Conservation (phyloP, 2,113 vertebrate species). For the Neofelis nebulosa region DNA sequence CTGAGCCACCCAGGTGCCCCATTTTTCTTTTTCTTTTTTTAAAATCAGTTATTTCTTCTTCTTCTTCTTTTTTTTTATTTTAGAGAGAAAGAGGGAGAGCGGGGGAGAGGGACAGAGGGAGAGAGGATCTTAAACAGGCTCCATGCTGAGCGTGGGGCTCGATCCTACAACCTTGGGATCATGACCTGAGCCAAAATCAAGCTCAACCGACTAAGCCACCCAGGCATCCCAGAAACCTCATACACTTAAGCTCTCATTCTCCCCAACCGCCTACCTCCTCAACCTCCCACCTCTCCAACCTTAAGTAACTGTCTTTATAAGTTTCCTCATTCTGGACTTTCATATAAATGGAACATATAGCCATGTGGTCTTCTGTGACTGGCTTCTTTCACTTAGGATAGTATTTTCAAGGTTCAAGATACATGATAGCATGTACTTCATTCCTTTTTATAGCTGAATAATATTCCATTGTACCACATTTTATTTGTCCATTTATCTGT, state of each 20-base stretch:
- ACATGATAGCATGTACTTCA: background rate
- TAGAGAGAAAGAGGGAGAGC: too few relatives aligned
- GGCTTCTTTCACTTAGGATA: background rate
- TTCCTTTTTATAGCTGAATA: background rate
- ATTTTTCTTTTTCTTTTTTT: too few relatives aligned
- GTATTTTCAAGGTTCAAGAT: background rate
- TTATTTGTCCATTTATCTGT: background rate
- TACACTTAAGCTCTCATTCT: background rate
- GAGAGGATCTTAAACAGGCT: too few relatives aligned
- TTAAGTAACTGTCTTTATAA: background rate
- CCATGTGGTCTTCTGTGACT: background rate
- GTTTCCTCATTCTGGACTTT: background rate
- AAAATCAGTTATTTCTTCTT: too few relatives aligned
- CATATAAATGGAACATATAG: background rate
- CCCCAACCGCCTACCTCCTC: background rate
- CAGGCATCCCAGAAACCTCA: background rate
- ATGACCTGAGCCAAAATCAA: too few relatives aligned
- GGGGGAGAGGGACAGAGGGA: too few relatives aligned
- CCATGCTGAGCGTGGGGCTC: too few relatives aligned
- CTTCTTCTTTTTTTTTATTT: too few relatives aligned
- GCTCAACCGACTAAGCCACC: too few relatives aligned
- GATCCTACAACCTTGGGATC: too few relatives aligned
- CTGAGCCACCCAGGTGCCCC: too few relatives aligned
- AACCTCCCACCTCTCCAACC: background rate
- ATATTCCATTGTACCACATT: background rate